Evolutionary conservation across 2,888 invertebrate species (phyloP), one percentile per base, ranked within the genome.

Genomic region (Orgyia antiqua): DNA sequence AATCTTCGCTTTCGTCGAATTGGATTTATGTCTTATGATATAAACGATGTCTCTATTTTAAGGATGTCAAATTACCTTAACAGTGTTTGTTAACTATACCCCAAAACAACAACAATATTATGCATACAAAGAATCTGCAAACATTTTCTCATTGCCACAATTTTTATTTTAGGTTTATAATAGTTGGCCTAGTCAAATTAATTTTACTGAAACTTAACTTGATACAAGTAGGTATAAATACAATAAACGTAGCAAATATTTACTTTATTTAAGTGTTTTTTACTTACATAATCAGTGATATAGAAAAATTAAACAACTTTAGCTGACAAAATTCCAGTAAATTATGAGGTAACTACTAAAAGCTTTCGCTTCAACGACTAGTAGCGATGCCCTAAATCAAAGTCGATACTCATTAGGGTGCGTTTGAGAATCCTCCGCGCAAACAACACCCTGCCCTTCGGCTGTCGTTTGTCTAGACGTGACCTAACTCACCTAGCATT

Each of bases 1-100:
- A 82, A 82, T 84, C 84, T 84, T 83, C 68, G 75, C 71, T 76
- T 75, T 75, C 74, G 70, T 67, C 72, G 71, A 53, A 60, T 52
- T 57, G 56, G 58, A 79, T 80, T 79, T 82, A 80, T 82, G 75
- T 55, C 43, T 51, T 33, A 38, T 39, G 27, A 34, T 43, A 43
- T 53, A 30, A 51, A 50, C 39, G 40, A 39, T 46, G 50, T 51
- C 31, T 35, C 37, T 45, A 51, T 46, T 48, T 59, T 54, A 49
- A 47, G 26, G 31, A 31, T 25, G 10, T 24, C 29, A n/a, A 34
- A n/a, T n/a, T n/a, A n/a, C n/a, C n/a, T n/a, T n/a, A 4, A 17
- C 4, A 7, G 17, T 7, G 4, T 17, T n/a, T n/a, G n/a, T n/a
- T n/a, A n/a, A n/a, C n/a, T n/a, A n/a, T n/a, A n/a, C n/a, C n/a